These are phyloP conservation scores for Platyura marginata DNA, from an alignment of 1,140 invertebrate species.

Conservation along the genomic window DNA sequence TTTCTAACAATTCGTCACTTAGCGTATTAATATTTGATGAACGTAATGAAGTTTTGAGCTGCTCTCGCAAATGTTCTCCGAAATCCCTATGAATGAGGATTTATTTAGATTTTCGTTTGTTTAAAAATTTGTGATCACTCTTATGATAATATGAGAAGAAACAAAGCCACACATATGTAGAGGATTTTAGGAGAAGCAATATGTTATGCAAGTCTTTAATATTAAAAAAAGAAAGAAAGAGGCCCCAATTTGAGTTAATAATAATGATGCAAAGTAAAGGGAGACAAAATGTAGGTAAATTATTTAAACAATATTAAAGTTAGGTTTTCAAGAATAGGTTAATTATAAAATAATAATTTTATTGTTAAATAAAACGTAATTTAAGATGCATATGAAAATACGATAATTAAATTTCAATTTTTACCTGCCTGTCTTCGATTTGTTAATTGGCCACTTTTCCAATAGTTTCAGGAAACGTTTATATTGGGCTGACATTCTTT, in stretches of 20 bases:
- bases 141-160: too few species aligned
- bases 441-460: conserved; percentile 62
- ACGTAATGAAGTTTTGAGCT: conserved; percentile 43
- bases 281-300: conserved; percentile 4
- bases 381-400: conserved; percentile 3
- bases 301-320: too few species aligned
- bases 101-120: too few species aligned
- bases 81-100: too few species aligned
- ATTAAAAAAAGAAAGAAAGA: too few species aligned
- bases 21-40: conserved; percentile 31
- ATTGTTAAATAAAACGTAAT: conserved; percentile 1
- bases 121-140: too few species aligned
- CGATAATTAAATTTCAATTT: conserved; percentile 12
- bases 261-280: conserved; percentile 21
- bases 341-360: conserved; percentile 5
- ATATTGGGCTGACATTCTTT: conserved; percentile 49
- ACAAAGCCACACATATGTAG: too few species aligned
- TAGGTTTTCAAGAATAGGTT: too few species aligned
- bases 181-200: too few species aligned
- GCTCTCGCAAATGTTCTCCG: conserved; percentile 48
- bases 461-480: conserved; percentile 54
- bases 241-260: too few species aligned
- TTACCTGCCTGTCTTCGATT: conserved; percentile 51
- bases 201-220: too few species aligned
- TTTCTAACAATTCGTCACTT: conserved; percentile 38